Conservation (phyloP, 2,888 invertebrate genomes). For the Cheilosia vulpina region DNA sequence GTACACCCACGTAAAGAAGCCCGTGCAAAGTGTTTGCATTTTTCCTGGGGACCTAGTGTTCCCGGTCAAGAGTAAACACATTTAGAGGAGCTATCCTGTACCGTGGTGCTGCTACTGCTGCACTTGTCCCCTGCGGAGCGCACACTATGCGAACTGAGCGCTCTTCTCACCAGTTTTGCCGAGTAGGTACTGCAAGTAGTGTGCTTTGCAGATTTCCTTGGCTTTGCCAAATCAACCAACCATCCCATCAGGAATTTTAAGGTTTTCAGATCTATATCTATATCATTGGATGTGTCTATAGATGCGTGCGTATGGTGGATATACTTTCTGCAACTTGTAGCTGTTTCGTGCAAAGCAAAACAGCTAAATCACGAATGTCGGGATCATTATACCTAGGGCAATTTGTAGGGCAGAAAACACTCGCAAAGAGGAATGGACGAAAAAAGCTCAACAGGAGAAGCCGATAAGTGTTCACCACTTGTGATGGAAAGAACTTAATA, state of each 20-base stretch:
- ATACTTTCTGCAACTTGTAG: constrained; percentile 74
- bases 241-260: constrained; percentile 22
- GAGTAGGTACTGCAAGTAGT: neutral
- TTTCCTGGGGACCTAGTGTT: constrained; percentile 46
- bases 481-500: constrained; percentile 44
- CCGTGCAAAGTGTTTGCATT: constrained; percentile 32
- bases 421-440: constrained; percentile 12
- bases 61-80: constrained; percentile 48
- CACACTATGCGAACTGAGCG: neutral
- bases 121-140: constrained; percentile 26
- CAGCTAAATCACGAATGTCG: constrained; percentile 52
- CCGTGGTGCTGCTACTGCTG: neutral
- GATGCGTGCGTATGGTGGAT: constrained; percentile 3
- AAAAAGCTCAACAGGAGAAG: constrained; percentile 57
- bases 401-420: constrained; percentile 26
- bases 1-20: neutral
- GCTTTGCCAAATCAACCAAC: constrained; percentile 7
- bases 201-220: constrained; percentile 29
- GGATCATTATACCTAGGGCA: constrained; percentile 56
- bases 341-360: constrained; percentile 64
- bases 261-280: constrained; percentile 22
- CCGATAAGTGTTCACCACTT: constrained; percentile 32
- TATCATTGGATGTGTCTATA: neutral
- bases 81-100: constrained; percentile 7
- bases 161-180: neutral